phyloP scores from a whole-genome alignment of 2,888 invertebrate species.

The Teleogryllus oceanicus region DNA sequence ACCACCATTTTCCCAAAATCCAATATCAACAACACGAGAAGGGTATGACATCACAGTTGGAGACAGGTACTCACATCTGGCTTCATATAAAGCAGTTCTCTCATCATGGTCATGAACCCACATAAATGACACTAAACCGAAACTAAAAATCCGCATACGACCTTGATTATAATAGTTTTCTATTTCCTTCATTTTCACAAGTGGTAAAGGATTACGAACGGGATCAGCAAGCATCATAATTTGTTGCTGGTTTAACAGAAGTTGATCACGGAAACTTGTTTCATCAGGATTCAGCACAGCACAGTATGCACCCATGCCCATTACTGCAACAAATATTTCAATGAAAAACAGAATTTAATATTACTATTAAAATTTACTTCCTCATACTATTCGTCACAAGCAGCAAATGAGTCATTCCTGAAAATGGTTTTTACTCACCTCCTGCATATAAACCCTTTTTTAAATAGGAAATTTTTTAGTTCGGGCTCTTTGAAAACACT shows the following conservation, averaged over 20 bases:
- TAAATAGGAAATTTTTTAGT: constrained; percentile 64
- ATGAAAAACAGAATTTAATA: neutral
- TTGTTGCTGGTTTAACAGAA: constrained; percentile 62
- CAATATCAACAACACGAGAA: constrained; percentile 74
- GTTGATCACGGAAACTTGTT: constrained; percentile 59
- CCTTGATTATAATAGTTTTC: constrained; percentile 68
- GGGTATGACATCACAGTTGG: constrained; percentile 65
- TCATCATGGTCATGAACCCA: constrained; percentile 72
- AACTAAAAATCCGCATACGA: constrained; percentile 61
- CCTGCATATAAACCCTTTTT: constrained; percentile 54
- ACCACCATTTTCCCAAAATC: constrained; percentile 83
- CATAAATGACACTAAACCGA: constrained; percentile 74
- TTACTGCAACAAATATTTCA: constrained; percentile 42
- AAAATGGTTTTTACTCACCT: constrained; percentile 39
- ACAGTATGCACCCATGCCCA: constrained; percentile 54
- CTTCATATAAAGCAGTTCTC: constrained; percentile 67
- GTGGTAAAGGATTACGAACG: constrained; percentile 63
- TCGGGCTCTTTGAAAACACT: constrained; percentile 63
- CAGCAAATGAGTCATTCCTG: neutral
- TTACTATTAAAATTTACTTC: neutral
- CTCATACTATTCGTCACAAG: too few relatives aligned
- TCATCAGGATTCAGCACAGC: constrained; percentile 70
- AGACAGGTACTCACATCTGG: constrained; percentile 71
- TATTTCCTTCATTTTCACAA: constrained; percentile 62
- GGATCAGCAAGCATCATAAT: constrained; percentile 63